A percentile compares a stretch with the other conserved stretches of the same genome.
These are phyloP conservation scores for Anas bernieri DNA, from an alignment of 2,797 vertebrate genomes.

Conservation along the genomic window DNA sequence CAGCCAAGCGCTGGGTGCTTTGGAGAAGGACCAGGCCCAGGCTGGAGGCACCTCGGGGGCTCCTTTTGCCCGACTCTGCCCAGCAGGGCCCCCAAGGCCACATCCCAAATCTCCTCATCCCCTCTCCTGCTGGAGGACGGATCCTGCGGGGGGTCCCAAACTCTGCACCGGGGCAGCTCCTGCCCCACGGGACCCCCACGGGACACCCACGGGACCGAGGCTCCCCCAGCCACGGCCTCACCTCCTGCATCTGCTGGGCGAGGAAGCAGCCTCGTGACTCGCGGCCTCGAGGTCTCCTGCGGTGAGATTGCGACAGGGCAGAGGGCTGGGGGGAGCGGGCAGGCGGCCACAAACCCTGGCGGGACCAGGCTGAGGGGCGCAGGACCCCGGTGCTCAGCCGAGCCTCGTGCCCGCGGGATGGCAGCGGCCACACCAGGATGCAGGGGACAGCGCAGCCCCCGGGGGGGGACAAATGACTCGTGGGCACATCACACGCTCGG, in stretches of 20 bases:
- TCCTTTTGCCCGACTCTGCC: not conserved
- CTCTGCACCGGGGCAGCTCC: no score
- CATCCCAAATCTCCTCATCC: no score
- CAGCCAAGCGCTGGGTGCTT: no score
- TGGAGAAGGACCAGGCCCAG: not conserved
- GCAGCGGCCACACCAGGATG: no score
- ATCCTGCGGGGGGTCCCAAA: no score
- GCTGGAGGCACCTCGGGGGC: not conserved
- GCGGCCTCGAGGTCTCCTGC: no score
- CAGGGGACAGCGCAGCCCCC: fast-evolving
- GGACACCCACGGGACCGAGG: not conserved
- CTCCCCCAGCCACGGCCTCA: not conserved
- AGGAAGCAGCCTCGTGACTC: no score
- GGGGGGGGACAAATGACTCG: fast-evolving
- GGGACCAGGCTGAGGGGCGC: fast-evolving
- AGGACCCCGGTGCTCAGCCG: no score
- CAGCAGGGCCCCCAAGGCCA: not conserved
- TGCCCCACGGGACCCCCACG: not conserved
- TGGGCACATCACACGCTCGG: fast-evolving
- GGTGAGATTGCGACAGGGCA: fast-evolving
- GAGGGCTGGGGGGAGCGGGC: not conserved
- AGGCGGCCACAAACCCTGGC: fast-evolving
- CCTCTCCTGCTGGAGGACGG: no score
- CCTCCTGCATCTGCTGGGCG: no score
- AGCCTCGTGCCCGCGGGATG: no score